Base-by-base conservation (phyloP, 2,888 invertebrate species). In the Pomacea canaliculata region DNA sequence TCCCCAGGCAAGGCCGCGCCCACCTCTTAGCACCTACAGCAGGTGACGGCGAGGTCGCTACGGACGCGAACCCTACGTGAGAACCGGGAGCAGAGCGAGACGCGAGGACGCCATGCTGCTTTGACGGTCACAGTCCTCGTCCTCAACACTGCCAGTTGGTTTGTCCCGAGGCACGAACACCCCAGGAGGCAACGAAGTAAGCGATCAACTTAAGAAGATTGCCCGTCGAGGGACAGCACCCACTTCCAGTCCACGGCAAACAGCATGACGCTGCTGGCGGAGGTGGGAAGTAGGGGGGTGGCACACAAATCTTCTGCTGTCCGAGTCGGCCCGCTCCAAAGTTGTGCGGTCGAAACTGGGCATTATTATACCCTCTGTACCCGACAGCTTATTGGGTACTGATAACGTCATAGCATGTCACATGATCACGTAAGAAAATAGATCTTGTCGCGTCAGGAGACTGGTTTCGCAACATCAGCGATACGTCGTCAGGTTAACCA, bases 101-200 rank as follows among this genome's bases (percentile, higher is more conserved):
- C 19, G n/a, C 68, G 76, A 12, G 62, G 56, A 1, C 70, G 70
- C 62, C 62, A 37, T 23, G 49, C 67, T 37, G 59, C 60, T 59
- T 1, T n/a, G 8, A 63, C 1, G 27, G 27, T 12, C 3, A 5
- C 1, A 12, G 69, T 66, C 67, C 63, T 70, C 62, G 48, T 37
- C 73, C 72, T 70, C 65, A 27, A 70, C 76, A 70, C 77, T 70
- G 76, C 77, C 77, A 66, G 68, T 46, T n/a, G 23, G 48, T 60
- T 70, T 49, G 48, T 71, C 77, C 77, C 73, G 51, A 65, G 76
- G 77, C 75, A 65, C 76, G 76, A 79, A 79, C 73, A 71, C 76
- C 63, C 65, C 76, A 72, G 73, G 71, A 76, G 79, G 73, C 76
- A 79, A 77, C 79, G 79, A 79, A 79, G 79, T 79, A 79, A 79